Evolutionary conservation across 2,888 invertebrate genomes (phyloP).

Genomic region (Cyclophora punctaria): DNA sequence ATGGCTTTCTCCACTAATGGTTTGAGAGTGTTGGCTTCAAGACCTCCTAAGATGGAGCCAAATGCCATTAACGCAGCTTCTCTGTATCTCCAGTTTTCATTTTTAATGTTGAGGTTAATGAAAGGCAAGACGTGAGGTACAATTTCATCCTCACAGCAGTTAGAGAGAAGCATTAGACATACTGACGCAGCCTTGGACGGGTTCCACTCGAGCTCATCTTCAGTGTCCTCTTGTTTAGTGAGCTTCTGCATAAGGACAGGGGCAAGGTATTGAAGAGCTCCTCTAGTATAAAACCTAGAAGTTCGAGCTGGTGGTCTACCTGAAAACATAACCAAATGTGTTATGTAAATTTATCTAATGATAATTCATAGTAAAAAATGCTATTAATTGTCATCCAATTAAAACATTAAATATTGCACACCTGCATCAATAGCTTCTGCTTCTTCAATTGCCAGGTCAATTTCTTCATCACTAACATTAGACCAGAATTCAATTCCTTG

Average conservation of each 20-base stretch:
- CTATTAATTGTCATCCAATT: too few relatives aligned
- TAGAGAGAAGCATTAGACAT: slow-evolving; percentile 96
- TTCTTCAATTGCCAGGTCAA: slow-evolving; percentile 94
- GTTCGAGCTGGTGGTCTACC: slow-evolving; percentile 95
- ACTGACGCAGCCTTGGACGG: slow-evolving; percentile 99
- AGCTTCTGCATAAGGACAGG: slow-evolving; percentile 95
- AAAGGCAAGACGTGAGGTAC: slow-evolving; percentile 97
- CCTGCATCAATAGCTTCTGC: slow-evolving; percentile 93
- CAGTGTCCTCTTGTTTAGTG: slow-evolving; percentile 97
- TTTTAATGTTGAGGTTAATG: slow-evolving; percentile 95
- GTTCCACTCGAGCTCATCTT: slow-evolving; percentile 99
- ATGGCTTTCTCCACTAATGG: slow-evolving; percentile 97
- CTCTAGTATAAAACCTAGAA: slow-evolving; percentile 98
- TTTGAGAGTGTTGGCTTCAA: slow-evolving; percentile 89
- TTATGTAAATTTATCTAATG: too few relatives aligned
- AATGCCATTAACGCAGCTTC: slow-evolving; percentile 99
- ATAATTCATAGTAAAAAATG: too few relatives aligned
- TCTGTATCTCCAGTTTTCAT: slow-evolving; percentile 91
- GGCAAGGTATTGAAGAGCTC: slow-evolving; percentile 94
- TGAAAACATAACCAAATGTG: slow-evolving; percentile 4
- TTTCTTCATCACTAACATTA: slow-evolving; percentile 99
- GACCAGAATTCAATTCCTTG: slow-evolving; percentile 99
- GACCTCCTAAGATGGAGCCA: slow-evolving; percentile 93
- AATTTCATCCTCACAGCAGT: slow-evolving; percentile 97
- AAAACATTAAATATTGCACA: slow-evolving; percentile 19